These are phyloP conservation scores for Nannoperca australis DNA, from an alignment of 2,797 vertebrate genomes.

Conservation along the genomic window DNA sequence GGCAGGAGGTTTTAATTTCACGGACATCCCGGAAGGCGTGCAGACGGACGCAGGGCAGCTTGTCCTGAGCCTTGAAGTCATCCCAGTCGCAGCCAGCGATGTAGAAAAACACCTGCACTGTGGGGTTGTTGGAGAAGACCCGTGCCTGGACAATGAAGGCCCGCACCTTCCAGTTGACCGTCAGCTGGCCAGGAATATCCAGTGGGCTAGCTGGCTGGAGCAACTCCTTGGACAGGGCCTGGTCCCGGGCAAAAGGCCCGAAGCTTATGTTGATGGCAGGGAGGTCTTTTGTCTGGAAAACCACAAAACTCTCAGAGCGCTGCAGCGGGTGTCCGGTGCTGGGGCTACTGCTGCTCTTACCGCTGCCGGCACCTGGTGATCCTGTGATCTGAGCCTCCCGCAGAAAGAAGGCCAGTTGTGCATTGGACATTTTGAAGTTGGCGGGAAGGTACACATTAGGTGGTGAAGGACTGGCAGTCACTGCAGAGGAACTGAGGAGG, in stretches of 20 bases:
- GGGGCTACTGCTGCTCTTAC: conserved; percentile 34
- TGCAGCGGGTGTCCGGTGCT: conserved; percentile 87
- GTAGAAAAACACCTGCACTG: conserved; percentile 96
- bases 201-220: conserved; percentile 94
- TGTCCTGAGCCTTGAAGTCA: conserved; percentile 91
- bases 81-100: conserved; percentile 97
- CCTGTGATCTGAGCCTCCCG: conserved; percentile 85
- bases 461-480: conserved; percentile 76
- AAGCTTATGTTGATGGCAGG: conserved; percentile 94
- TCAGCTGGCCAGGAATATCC: conserved; percentile 93
- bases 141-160: conserved; percentile 94
- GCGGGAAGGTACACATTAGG: conserved; percentile 89
- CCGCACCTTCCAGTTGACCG: conserved; percentile 98
- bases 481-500: conserved; percentile 78
- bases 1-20: conserved; percentile 94
- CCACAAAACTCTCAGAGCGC: conserved; percentile 94
- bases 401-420: conserved; percentile 96
- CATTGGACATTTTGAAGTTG: conserved; percentile 96
- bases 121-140: conserved; percentile 91
- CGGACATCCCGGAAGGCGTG: conserved; percentile 94
- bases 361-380: conserved; percentile 54
- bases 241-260: conserved; percentile 92
- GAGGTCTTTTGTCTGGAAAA: conserved; percentile 97
- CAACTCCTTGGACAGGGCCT: conserved; percentile 92
- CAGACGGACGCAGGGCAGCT: conserved; percentile 93